Evolutionary conservation across 2,888 invertebrate genomes (phyloP).

Genomic region (Meliscaeva auricollis): DNA sequence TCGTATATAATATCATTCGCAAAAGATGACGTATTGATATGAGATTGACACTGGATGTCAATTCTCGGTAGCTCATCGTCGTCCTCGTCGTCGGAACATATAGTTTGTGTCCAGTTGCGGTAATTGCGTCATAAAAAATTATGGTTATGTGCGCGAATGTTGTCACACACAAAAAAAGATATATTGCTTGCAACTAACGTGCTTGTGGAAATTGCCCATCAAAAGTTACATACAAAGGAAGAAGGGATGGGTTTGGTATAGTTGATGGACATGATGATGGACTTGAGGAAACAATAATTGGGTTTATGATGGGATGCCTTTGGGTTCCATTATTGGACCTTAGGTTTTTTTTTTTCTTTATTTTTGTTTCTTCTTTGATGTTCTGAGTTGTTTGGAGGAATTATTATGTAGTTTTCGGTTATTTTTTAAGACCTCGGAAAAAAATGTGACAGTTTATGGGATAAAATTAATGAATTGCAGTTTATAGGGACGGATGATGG

Average conservation of each 20-base stretch:
- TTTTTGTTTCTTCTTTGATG: conserved; percentile 2
- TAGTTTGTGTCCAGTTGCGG: conserved; percentile 49
- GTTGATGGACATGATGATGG: conserved; percentile 46
- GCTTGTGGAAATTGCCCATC: conserved; percentile 13
- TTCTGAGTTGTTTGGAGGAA: conserved; percentile 6
- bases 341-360: conserved; percentile 47
- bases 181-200: conserved; percentile 35
- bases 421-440: conserved; percentile 3
- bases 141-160: conserved; percentile 71
- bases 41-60: conserved; percentile 68
- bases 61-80: conserved; percentile 44
- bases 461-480: conserved; percentile 48
- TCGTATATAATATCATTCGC: conserved; percentile 65
- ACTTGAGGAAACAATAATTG: conserved; percentile 35
- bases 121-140: conserved; percentile 72
- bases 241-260: not conserved
- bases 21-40: conserved; percentile 74
- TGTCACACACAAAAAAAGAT: conserved; percentile 70
- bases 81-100: not conserved
- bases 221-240: not conserved
- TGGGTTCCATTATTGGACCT: conserved; percentile 60
- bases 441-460: conserved; percentile 49
- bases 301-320: conserved; percentile 54
- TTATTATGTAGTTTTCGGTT: conserved; percentile 39
- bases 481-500: conserved; percentile 26